These are phyloP conservation scores for Aphidius ervi DNA, from an alignment of 1,140 invertebrate species.

Conservation along the genomic window DNA sequence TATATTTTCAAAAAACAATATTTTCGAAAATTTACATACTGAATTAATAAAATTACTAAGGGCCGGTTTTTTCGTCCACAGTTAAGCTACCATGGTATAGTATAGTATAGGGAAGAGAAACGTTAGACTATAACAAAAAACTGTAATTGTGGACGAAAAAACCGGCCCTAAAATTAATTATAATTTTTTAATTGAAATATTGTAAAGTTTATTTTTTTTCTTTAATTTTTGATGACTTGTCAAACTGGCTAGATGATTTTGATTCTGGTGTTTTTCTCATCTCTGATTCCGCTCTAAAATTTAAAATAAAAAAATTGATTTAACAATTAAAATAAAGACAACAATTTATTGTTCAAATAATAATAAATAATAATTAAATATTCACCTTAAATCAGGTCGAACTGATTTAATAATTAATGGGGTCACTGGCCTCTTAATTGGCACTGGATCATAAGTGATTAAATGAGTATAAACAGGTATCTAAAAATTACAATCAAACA, in stretches of 20 bases:
- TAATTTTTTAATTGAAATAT: no score
- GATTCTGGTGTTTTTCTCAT: constrained; percentile 4
- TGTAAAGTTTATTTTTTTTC: not conserved
- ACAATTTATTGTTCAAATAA: not conserved
- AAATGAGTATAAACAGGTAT: constrained; percentile 41
- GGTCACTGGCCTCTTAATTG: constrained; percentile 29
- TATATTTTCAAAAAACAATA: no score
- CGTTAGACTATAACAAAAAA: no score
- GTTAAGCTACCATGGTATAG: no score
- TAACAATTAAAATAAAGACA: not conserved
- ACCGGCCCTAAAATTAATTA: no score
- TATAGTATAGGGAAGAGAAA: no score
- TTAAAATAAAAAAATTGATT: constrained; percentile 5
- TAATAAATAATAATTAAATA: not conserved
- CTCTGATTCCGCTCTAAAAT: not conserved
- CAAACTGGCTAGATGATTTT: not conserved
- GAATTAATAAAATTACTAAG: no score
- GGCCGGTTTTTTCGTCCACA: no score
- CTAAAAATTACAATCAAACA: constrained; percentile 25
- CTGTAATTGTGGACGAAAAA: no score
- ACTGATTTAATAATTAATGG: constrained; percentile 29
- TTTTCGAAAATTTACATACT: no score
- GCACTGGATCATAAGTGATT: constrained; percentile 33
- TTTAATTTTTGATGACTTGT: not conserved
- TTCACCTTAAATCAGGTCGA: constrained; percentile 23